These are phyloP conservation scores for Electrophaes corylata DNA, from an alignment of 2,888 invertebrate genomes.

Conservation along the genomic window DNA sequence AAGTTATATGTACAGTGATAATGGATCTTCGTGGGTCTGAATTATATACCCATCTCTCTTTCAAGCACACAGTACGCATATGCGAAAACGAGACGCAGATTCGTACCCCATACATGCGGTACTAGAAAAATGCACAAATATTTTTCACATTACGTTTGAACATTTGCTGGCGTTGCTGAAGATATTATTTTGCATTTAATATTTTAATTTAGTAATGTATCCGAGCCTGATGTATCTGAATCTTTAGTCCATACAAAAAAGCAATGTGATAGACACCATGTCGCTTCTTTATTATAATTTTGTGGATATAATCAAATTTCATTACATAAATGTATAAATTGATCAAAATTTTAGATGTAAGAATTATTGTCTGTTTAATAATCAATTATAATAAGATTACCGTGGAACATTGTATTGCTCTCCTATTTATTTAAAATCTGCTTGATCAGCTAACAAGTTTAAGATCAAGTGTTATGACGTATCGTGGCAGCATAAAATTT, in stretches of 20 bases:
- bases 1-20: neutral
- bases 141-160: slow-evolving; percentile 33
- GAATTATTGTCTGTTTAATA: slow-evolving; percentile 28
- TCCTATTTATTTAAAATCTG: slow-evolving; percentile 5
- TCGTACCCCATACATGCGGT: too few species aligned
- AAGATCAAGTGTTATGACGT: neutral
- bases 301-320: slow-evolving; percentile 35
- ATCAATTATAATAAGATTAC: slow-evolving; percentile 19
- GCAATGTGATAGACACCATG: slow-evolving; percentile 56
- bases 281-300: slow-evolving; percentile 43
- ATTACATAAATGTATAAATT: slow-evolving; percentile 32
- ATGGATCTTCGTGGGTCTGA: neutral
- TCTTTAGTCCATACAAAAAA: slow-evolving; percentile 52
- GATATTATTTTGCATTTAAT: slow-evolving; percentile 71
- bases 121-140: slow-evolving; percentile 12
- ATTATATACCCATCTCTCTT: neutral
- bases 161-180: slow-evolving; percentile 52
- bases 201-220: slow-evolving; percentile 60
- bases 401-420: slow-evolving; percentile 4
- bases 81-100: too few species aligned
- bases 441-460: slow-evolving; percentile 6
- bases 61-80: neutral
- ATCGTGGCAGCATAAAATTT: neutral
- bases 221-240: slow-evolving; percentile 66
- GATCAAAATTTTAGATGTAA: slow-evolving; percentile 38